Conservation (phyloP, 2,113 vertebrate genomes). For the Gymnogyps californianus region DNA sequence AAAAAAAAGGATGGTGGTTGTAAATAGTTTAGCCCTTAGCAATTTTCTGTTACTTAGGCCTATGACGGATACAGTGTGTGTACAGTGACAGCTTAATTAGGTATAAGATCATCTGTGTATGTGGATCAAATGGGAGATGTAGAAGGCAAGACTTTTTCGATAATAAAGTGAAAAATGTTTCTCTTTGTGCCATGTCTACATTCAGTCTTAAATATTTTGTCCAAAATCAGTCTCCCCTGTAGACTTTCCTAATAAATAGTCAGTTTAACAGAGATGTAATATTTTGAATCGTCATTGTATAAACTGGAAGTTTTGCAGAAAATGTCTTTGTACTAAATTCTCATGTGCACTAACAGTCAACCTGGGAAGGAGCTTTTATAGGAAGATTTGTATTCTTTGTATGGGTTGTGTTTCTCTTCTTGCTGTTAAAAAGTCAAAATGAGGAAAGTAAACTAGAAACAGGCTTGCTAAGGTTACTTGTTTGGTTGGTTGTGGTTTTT, state of each 20-base stretch:
- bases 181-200: not conserved
- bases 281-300: not conserved
- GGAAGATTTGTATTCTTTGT: not conserved
- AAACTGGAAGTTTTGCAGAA: not conserved
- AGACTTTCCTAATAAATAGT: not conserved
- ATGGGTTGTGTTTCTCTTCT: not conserved
- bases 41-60: not conserved
- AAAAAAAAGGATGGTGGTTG: not conserved
- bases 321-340: not conserved
- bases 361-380: not conserved
- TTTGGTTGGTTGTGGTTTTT: not conserved
- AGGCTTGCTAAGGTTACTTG: not conserved
- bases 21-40: not conserved
- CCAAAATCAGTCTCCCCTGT: not conserved
- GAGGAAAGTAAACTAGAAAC: not conserved
- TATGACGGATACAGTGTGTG: not conserved
- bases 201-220: not conserved
- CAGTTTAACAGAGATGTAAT: not conserved
- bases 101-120: not conserved
- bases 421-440: not conserved
- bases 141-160: not conserved
- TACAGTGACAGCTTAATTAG: not conserved
- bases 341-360: not conserved
- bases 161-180: not conserved
- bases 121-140: not conserved